Percentiles rank a stretch among this genome's conserved stretches.
Conservation (phyloP, 2,113 vertebrate species). For the Labeo catla region DNA sequence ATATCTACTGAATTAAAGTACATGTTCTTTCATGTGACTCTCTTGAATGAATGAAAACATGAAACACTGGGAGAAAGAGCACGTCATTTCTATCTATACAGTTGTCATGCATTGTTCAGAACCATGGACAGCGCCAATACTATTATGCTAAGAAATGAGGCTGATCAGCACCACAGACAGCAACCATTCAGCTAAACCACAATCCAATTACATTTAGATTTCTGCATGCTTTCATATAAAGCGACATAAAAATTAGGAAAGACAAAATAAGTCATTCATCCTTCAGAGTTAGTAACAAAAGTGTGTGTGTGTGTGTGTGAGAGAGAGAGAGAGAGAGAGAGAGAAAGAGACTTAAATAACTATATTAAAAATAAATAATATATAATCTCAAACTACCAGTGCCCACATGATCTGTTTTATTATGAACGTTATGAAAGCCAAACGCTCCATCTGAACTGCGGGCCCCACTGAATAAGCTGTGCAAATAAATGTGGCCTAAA, state of each 20-base stretch:
- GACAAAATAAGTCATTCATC: not conserved
- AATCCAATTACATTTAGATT: not conserved
- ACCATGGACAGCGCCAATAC: not conserved
- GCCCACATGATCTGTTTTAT: not conserved
- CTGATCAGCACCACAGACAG: not conserved
- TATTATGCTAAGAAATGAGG: not conserved
- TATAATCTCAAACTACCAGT: not conserved
- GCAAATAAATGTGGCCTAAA: not conserved
- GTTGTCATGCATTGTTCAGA: not conserved
- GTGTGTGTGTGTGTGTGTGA: too few species aligned
- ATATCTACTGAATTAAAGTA: not conserved
- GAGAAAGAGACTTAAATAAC: too few species aligned
- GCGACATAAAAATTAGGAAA: not conserved
- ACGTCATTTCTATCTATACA: not conserved
- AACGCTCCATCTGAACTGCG: not conserved
- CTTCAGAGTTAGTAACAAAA: not conserved
- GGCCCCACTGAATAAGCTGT: not conserved
- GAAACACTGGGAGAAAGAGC: not conserved
- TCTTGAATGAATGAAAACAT: not conserved
- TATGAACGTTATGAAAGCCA: not conserved
- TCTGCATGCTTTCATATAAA: not conserved
- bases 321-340: too few species aligned
- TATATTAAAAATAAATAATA: too few species aligned
- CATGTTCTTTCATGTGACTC: conserved; percentile 1
- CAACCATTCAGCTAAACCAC: not conserved